phyloP scores from a whole-genome alignment of 2,888 invertebrate species.

The Drosophila prolongata region DNA sequence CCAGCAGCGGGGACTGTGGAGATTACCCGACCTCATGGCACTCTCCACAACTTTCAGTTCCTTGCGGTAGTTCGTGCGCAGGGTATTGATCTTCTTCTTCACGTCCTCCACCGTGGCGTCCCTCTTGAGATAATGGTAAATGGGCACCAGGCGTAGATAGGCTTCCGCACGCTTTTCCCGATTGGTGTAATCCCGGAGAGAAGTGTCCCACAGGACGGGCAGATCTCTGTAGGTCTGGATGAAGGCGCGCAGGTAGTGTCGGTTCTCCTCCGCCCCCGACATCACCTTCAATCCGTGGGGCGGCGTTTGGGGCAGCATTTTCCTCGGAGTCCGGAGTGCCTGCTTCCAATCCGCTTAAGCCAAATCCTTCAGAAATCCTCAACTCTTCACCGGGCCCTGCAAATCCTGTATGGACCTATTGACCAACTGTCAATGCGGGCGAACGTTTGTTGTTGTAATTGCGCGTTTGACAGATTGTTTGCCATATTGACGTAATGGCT shows the following conservation, averaged over 20 bases:
- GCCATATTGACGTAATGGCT: constrained; percentile 80
- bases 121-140: constrained; percentile 80
- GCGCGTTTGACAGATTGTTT: constrained; percentile 77
- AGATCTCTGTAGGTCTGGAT: constrained; percentile 81
- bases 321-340: neutral
- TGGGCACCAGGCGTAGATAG: constrained; percentile 78
- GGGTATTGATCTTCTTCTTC: constrained; percentile 83
- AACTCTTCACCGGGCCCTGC: constrained; percentile 50
- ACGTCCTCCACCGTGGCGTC: constrained; percentile 83
- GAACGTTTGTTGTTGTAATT: constrained; percentile 57
- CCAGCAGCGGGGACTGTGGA: constrained; percentile 82
- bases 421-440: constrained; percentile 76
- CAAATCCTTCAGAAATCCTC: constrained; percentile 22
- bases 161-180: constrained; percentile 82
- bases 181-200: constrained; percentile 82
- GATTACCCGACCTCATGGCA: constrained; percentile 72
- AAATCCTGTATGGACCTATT: constrained; percentile 70
- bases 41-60: constrained; percentile 81
- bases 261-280: constrained; percentile 81
- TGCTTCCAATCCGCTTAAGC: constrained; percentile 3
- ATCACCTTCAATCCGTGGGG: constrained; percentile 67
- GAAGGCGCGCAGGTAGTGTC: constrained; percentile 79
- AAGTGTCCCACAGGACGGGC: constrained; percentile 82
- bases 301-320: constrained; percentile 70
- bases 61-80: constrained; percentile 82